These are phyloP conservation scores for Istiophorus platypterus DNA, from an alignment of 2,113 vertebrate genomes.

Conservation along the genomic window DNA sequence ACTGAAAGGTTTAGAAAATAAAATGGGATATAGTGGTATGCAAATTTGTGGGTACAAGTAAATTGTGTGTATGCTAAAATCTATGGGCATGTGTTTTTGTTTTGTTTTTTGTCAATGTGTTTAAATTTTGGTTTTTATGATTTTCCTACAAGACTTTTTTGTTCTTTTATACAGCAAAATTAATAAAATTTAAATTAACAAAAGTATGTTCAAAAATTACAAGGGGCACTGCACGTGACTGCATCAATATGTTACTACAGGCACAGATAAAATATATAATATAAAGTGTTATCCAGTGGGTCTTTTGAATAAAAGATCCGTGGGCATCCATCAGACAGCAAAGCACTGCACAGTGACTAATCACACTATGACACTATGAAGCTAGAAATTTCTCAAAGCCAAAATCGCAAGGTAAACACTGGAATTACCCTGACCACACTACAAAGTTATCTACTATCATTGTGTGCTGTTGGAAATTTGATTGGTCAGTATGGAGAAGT, in stretches of 20 bases:
- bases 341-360: not conserved
- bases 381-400: not conserved
- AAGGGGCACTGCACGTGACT: no score
- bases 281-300: not conserved
- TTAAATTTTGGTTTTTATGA: no score
- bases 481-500: not conserved
- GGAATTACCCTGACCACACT: conserved; percentile 6
- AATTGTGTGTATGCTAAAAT: no score
- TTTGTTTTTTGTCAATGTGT: no score
- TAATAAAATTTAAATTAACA: no score
- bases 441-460: conserved; percentile 3
- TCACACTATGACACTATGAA: not conserved
- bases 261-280: not conserved
- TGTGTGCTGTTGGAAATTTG: not conserved
- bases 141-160: no score
- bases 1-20: no score
- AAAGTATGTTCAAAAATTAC: no score
- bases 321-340: not conserved
- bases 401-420: conserved; percentile 17
- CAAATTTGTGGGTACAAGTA: no score
- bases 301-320: not conserved
- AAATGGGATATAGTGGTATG: no score
- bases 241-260: not conserved
- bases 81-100: no score
- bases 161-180: no score